These are phyloP conservation scores for Indicator maculatus DNA, from an alignment of 2,113 vertebrate species.

Conservation along the genomic window DNA sequence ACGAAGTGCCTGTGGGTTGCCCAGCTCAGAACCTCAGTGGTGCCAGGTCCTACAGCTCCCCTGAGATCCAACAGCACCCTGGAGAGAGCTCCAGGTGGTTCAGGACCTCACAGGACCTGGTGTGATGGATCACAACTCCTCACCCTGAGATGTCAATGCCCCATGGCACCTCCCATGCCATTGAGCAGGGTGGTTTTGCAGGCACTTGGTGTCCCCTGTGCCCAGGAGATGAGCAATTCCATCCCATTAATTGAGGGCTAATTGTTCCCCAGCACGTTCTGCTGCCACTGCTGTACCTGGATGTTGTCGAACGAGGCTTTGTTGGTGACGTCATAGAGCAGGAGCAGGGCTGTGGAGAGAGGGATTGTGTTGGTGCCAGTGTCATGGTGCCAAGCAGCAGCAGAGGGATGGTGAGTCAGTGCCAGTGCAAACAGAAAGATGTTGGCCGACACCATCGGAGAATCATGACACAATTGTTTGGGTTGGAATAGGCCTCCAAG, in stretches of 20 bases:
- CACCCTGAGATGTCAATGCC: background rate
- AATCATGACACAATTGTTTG: background rate
- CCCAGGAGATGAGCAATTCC: background rate
- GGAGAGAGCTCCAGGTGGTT: background rate
- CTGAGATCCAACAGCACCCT: background rate
- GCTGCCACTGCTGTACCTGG: conserved; percentile 75
- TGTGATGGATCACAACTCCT: too few species aligned
- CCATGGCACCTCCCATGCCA: rapidly evolving
- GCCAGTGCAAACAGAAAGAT: background rate
- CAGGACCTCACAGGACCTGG: background rate
- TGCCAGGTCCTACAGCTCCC: background rate
- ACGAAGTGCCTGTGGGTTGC: background rate
- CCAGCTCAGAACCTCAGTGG: background rate
- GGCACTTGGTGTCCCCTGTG: rapidly evolving
- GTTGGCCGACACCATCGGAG: too few species aligned
- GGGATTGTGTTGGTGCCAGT: background rate
- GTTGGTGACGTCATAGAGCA: conserved; percentile 94
- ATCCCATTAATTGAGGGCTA: background rate
- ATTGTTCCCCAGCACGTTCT: rapidly evolving
- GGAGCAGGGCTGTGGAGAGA: conserved; percentile 81
- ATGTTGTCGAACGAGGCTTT: conserved; percentile 93
- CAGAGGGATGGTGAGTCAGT: background rate
- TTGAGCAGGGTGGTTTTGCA: background rate
- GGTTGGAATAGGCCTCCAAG: background rate
- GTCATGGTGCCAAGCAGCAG: rapidly evolving